Evolutionary conservation across 2,113 vertebrate species (phyloP), one percentile per base, ranked within the genome.

Genomic region (Amphilophus citrinellus): DNA sequence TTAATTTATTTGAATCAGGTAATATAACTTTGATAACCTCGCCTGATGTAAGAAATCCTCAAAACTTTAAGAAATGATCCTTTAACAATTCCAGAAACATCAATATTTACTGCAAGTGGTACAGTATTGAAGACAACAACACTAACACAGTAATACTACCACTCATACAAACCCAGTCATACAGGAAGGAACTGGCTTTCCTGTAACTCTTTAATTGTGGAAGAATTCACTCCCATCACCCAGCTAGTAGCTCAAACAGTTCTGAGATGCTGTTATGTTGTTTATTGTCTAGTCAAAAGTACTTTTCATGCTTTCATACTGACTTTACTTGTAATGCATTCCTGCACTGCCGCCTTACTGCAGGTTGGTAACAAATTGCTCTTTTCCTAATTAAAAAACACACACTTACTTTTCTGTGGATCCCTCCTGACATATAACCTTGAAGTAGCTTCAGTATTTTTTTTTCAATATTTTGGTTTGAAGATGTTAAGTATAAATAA

Each of bases 231-330:
- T 78, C 22, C 44, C 5, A 3, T 81, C 83, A 61, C 0, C 22
- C 1, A 76, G 71, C 3, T 3, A 35, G 58, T 61, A 18, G 30
- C 66, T 60, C 60, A 61, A 9, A 57, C 68, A 44, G 42, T 59
- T 24, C 14, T 0, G 14, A 61, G 42, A 77, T 14, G 37, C 37
- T 80, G 37, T 53, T 53, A 32, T 53, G 47, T 17, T 89, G 89
- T 91, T 92, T 90, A 88, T 91, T 86, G 59, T 68, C 53, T 10
- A 84, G 77, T 84, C 50, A 82, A n/a, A 2, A 27, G 57, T 66
- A 42, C 42, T 75, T 50, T 80, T 82, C 20, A 59, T 77, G 27
- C 7, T n/a, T 14, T 0, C 17, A 7, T 56, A 15, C 68, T 77
- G 10, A 82, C 60, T 76, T 83, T 13, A 80, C 66, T 77, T 27